phyloP scores from a whole-genome alignment of 2,888 invertebrate genomes.

The Lasioglossum oenotherae region DNA sequence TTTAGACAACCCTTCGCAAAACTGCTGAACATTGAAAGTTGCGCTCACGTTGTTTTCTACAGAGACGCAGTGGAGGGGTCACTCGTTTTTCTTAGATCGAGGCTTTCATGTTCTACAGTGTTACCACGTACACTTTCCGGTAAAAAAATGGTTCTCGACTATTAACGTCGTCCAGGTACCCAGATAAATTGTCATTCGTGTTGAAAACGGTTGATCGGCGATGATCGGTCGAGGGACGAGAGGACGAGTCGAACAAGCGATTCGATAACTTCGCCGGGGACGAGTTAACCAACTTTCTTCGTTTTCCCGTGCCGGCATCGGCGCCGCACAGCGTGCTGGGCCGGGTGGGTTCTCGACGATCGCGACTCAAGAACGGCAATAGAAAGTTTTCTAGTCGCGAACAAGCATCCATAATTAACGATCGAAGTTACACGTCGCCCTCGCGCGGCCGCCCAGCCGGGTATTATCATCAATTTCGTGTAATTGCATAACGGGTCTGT shows the following conservation, averaged over 20 bases:
- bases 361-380: conserved; percentile 38
- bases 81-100: no score
- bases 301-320: neutral
- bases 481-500: conserved; percentile 50
- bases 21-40: neutral
- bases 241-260: conserved; percentile 17
- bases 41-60: neutral
- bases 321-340: neutral
- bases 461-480: conserved; percentile 59
- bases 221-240: neutral
- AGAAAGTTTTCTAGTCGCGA: conserved; percentile 48
- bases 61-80: no score
- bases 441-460: neutral
- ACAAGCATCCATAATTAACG: conserved; percentile 55
- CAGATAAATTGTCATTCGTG: neutral
- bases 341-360: neutral
- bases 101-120: no score
- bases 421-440: conserved; percentile 43
- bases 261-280: conserved; percentile 30
- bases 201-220: neutral
- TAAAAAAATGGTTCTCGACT: no score
- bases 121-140: no score
- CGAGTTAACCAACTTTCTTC: conserved; percentile 32
- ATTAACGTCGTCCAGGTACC: neutral
- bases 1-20: neutral